A percentile compares a stretch with the other conserved stretches of the same genome.
phyloP scores from a whole-genome alignment of 2,113 vertebrate species.

The Physeter macrocephalus region DNA sequence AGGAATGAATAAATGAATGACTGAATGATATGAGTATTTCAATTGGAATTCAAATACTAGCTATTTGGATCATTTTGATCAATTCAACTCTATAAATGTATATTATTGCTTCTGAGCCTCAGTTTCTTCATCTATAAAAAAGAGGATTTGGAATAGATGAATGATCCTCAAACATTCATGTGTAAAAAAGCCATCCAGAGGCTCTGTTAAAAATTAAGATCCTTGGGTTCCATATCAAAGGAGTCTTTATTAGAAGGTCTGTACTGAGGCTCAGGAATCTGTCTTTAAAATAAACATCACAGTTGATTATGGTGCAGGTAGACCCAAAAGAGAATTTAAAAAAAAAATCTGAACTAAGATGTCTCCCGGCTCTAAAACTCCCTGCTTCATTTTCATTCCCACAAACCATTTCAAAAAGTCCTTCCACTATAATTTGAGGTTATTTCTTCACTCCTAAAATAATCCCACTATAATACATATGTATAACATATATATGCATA shows the following conservation, averaged over 20 bases:
- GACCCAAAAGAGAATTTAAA: not conserved
- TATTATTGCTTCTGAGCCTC: not conserved
- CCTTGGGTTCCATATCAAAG: not conserved
- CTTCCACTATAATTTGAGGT: not conserved
- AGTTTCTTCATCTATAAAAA: not conserved
- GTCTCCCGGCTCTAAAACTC: not conserved
- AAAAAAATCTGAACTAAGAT: not conserved
- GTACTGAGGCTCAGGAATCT: not conserved
- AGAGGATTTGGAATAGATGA: not conserved
- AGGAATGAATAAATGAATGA: not conserved
- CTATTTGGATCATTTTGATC: not conserved
- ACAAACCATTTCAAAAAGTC: not conserved
- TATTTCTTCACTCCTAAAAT: not conserved
- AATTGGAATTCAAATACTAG: not conserved
- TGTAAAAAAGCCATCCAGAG: not conserved
- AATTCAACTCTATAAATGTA: not conserved
- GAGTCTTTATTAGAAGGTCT: not conserved
- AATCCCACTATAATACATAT: not conserved
- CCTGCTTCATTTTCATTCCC: not conserved
- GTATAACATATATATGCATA: not conserved
- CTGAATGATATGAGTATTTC: not conserved
- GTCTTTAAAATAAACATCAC: not conserved
- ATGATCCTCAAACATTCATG: not conserved
- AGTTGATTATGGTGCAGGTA: not conserved
- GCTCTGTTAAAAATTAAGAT: not conserved